Evolutionary conservation across 64 coral and sea anemone genomes (phyloP).

Genomic region (Astreopora myriophthalma): DNA sequence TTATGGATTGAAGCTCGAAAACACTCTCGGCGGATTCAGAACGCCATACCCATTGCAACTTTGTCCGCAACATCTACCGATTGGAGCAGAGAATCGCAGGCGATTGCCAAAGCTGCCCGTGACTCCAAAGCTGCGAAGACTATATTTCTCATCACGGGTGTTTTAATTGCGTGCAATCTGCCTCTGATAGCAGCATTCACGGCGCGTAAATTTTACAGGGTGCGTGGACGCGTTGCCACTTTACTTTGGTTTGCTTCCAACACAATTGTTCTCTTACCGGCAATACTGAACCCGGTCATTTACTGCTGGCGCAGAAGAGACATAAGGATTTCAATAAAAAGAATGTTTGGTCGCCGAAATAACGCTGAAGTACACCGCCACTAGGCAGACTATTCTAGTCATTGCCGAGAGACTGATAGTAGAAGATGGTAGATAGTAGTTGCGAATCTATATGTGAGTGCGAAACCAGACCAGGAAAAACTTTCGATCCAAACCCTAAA

Average conservation of each 20-base stretch:
- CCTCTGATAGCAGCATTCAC: slow-evolving; percentile 49
- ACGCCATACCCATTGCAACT: not conserved
- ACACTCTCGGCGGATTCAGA: not conserved
- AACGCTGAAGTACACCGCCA: not conserved
- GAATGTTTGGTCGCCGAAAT: not conserved
- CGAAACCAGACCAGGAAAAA: too few species aligned
- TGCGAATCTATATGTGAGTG: too few species aligned
- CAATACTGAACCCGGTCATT: slow-evolving; percentile 40
- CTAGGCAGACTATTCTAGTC: too few species aligned
- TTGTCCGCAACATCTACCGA: not conserved
- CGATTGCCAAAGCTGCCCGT: not conserved
- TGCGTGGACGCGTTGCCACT: slow-evolving; percentile 40
- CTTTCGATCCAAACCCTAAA: too few species aligned
- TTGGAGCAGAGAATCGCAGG: not conserved
- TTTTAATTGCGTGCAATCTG: slow-evolving; percentile 57
- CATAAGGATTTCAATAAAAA: slow-evolving; percentile 9
- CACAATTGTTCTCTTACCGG: slow-evolving; percentile 14
- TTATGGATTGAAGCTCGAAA: slow-evolving; percentile 28
- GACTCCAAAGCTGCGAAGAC: slow-evolving; percentile 54
- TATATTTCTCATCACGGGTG: slow-evolving; percentile 12
- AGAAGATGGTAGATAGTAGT: too few species aligned
- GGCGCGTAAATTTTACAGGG: slow-evolving; percentile 29
- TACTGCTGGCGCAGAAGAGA: slow-evolving; percentile 68
- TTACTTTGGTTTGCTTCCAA: slow-evolving; percentile 57
- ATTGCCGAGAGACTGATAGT: too few species aligned